Percentiles rank a stretch among this genome's conserved stretches.
Evolutionary conservation across 30 jellyfish, hydroid and myxozoan species (phyloP).

Genomic region (Hydractinia symbiolongicarpus): DNA sequence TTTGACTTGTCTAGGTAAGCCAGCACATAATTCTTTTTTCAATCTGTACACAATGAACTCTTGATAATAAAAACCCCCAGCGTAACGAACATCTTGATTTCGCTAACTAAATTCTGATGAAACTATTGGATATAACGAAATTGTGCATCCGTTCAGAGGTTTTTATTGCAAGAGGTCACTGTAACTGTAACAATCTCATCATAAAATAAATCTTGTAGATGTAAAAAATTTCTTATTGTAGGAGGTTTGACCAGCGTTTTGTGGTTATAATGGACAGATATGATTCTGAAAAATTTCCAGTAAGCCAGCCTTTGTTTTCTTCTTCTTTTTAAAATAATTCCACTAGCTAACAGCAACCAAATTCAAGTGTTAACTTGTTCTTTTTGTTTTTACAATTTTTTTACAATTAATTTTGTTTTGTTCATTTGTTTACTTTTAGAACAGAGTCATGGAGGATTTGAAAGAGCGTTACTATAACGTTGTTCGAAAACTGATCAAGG

Average conservation of each 20-base stretch:
- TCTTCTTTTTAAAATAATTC: background rate
- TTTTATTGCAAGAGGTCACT: too few species aligned
- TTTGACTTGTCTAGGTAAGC: conserved; percentile 76
- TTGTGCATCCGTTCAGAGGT: too few species aligned
- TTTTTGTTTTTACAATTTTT: background rate
- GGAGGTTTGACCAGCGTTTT: conserved; percentile 84
- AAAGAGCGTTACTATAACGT: conserved; percentile 66
- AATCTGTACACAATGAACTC: background rate
- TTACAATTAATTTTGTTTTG: too few species aligned
- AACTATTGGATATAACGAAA: too few species aligned
- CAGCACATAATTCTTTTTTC: too few species aligned
- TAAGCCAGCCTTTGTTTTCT: background rate
- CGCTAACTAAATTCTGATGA: too few species aligned
- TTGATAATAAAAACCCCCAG: background rate
- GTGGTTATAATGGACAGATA: conserved; percentile 72
- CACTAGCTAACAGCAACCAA: background rate
- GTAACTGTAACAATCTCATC: too few species aligned
- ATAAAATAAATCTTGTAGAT: too few species aligned
- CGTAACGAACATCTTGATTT: too few species aligned
- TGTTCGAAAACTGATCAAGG: conserved; percentile 51
- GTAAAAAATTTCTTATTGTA: background rate
- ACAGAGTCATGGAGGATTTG: conserved; percentile 70
- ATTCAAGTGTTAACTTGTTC: background rate
- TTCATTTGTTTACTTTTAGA: conserved; percentile 24
- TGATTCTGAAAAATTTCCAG: conserved; percentile 63